These are phyloP conservation scores for Solea solea DNA, from an alignment of 2,113 vertebrate genomes.

Conservation along the genomic window DNA sequence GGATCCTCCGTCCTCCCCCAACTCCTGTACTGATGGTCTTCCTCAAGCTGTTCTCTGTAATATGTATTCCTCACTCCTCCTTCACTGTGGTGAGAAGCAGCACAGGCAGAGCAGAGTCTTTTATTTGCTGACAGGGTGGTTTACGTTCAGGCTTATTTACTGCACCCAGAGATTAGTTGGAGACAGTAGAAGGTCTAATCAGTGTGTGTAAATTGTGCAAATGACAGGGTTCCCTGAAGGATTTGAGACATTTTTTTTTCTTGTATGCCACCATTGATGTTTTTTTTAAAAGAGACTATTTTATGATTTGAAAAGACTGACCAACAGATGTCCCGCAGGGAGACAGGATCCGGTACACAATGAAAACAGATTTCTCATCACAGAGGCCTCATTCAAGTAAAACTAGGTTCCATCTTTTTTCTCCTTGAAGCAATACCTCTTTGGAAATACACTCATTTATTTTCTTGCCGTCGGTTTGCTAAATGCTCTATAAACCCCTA, in stretches of 20 bases:
- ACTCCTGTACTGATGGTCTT: not conserved
- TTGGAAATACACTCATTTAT: no score
- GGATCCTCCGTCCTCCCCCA: not conserved
- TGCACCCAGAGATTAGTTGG: not conserved
- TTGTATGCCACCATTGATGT: no score
- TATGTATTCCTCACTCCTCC: not conserved
- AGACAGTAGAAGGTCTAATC: conserved; percentile 12
- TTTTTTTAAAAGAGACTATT: no score
- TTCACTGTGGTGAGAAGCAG: not conserved
- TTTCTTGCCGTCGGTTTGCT: no score
- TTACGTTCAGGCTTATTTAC: conserved; percentile 19
- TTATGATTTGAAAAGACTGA: no score
- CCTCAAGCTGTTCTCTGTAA: not conserved
- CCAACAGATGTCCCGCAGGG: no score
- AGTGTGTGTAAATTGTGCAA: conserved; percentile 16
- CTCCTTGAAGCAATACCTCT: no score
- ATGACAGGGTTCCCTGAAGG: conserved; percentile 14
- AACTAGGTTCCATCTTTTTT: no score
- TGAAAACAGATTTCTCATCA: no score
- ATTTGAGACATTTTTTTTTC: not conserved
- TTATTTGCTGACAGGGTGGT: not conserved
- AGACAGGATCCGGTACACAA: no score
- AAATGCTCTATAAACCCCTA: no score
- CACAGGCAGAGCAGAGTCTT: not conserved
- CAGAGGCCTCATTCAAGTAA: no score